These are phyloP conservation scores for Cheilosia urbana DNA, from an alignment of 2,888 invertebrate species.

Conservation along the genomic window DNA sequence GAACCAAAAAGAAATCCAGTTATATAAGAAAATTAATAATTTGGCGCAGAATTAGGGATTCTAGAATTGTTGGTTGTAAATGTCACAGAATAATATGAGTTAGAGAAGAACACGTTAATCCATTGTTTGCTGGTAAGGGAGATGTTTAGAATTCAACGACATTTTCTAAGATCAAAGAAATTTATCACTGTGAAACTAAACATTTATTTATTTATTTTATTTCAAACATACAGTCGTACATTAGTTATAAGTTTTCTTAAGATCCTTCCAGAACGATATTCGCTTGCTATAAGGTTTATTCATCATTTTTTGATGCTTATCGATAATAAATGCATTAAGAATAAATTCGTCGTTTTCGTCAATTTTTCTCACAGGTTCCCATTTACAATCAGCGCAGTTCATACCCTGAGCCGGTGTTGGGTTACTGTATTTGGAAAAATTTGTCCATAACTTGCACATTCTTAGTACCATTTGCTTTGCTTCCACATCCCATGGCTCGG, in stretches of 20 bases:
- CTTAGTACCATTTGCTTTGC: constrained; percentile 81
- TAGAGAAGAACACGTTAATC: no score
- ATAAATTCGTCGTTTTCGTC: constrained; percentile 42
- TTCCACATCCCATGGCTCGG: constrained; percentile 63
- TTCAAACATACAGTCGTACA: background rate
- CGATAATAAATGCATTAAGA: constrained; percentile 63
- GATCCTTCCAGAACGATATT: constrained; percentile 75
- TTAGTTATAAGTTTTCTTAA: constrained; percentile 76
- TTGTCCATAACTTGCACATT: constrained; percentile 85
- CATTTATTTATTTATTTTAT: background rate
- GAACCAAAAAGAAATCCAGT: no score
- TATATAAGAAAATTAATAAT: no score
- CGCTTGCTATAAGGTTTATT: constrained; percentile 72
- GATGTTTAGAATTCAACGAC: no score
- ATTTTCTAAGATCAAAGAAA: no score
- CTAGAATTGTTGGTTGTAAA: no score
- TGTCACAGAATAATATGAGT: no score
- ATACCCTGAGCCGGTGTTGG: constrained; percentile 49
- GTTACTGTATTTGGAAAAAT: constrained; percentile 85
- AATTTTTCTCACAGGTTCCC: constrained; percentile 73
- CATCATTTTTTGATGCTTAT: constrained; percentile 72
- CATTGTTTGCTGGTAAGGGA: no score
- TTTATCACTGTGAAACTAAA: background rate
- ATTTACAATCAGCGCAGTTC: constrained; percentile 54
- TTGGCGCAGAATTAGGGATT: no score